Conservation (phyloP, 2,113 vertebrate genomes). For the Stictonetta naevosa region DNA sequence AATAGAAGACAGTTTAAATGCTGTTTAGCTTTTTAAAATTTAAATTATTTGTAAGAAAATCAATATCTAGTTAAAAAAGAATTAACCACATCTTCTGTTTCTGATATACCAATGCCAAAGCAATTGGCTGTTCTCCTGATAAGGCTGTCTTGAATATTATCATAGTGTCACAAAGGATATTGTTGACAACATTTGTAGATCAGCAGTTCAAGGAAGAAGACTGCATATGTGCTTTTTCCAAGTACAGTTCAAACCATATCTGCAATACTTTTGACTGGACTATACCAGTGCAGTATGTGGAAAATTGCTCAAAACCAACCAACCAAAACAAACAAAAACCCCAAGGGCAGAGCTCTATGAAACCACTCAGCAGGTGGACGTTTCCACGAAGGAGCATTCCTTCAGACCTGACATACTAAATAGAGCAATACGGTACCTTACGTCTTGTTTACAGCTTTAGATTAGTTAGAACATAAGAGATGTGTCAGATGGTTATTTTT, state of each 20-base stretch:
- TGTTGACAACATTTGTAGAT: neutral
- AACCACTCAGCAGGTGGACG: neutral
- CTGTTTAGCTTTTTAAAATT: neutral
- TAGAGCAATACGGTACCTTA: fast-evolving
- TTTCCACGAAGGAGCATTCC: neutral
- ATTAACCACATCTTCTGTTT: neutral
- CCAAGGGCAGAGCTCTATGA: no score
- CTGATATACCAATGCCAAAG: neutral
- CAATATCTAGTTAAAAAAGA: neutral
- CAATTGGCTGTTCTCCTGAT: neutral
- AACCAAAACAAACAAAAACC: neutral
- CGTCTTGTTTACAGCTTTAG: neutral
- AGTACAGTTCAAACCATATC: neutral
- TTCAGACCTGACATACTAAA: neutral
- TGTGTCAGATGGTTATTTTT: neutral
- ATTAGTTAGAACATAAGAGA: neutral
- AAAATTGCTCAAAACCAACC: neutral
- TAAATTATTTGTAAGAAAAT: neutral
- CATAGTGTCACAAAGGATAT: neutral
- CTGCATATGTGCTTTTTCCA: neutral
- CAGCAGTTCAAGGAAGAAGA: neutral
- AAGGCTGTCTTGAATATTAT: neutral
- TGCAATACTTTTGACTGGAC: neutral
- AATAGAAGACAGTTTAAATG: neutral
- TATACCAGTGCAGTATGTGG: neutral